phyloP scores from a whole-genome alignment of 2,888 invertebrate genomes.

The Hydraecia micacea region DNA sequence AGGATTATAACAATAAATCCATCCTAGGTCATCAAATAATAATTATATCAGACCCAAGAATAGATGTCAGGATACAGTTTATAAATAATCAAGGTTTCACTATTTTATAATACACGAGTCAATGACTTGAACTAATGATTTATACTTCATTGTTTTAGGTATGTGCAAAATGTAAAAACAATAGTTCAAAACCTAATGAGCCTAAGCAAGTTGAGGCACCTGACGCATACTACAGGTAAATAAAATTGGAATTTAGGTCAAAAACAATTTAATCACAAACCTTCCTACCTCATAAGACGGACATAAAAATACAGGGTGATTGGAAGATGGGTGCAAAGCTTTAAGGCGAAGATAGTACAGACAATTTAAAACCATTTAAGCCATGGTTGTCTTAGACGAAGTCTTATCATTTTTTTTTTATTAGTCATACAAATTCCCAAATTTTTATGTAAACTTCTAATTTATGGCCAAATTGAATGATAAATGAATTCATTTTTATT shows the following conservation, averaged over 20 bases:
- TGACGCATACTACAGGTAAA: slow-evolving; percentile 90
- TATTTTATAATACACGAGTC: not conserved
- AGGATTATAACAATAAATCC: not conserved
- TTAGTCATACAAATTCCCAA: too few relatives aligned
- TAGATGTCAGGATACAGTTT: not conserved
- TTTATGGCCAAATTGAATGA: too few relatives aligned
- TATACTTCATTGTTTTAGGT: slow-evolving; percentile 72
- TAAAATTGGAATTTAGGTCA: not conserved
- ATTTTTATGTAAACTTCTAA: too few relatives aligned
- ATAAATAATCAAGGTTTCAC: slow-evolving; percentile 7
- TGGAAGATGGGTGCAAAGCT: too few relatives aligned
- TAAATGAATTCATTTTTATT: too few relatives aligned
- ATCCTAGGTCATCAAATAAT: too few relatives aligned
- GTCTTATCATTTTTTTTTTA: too few relatives aligned
- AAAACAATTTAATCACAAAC: not conserved
- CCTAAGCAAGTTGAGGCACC: slow-evolving; percentile 81
- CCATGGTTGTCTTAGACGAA: too few relatives aligned
- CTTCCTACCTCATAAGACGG: not conserved
- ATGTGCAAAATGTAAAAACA: slow-evolving; percentile 81
- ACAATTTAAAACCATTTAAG: too few relatives aligned
- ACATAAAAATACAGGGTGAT: too few relatives aligned
- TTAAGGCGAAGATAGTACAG: too few relatives aligned
- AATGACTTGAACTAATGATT: not conserved
- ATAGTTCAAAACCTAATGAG: slow-evolving; percentile 62
- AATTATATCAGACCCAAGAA: not conserved